Base-by-base conservation (phyloP, 2,888 invertebrate species). In the Buathra laborator region DNA sequence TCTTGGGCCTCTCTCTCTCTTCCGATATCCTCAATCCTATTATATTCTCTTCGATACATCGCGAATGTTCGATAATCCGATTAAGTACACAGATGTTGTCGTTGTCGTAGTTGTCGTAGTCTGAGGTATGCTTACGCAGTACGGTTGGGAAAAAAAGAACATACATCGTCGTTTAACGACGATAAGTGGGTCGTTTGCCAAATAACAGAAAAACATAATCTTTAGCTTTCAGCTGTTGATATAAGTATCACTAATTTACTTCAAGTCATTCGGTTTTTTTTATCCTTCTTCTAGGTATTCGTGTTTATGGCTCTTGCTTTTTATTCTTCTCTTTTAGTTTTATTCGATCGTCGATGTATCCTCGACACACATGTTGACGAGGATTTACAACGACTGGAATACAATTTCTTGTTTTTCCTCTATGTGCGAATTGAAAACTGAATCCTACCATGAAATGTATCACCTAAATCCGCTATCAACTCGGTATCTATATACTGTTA, bases 11-110 rank as follows among this genome's bases (percentile, higher is more conserved):
- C 46, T 66, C 46, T 16, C 6, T 37, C 32, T 67, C 56, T 59
- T 43, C 44, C 48, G 51, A 62, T 48, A 66, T 53, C 29, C 67
- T 43, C 56, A 71, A 80, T 84, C 76, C 71, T 14, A 64, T 76
- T 79, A 79, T 43, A 24, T 51, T 53, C 32, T 79, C 14, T 29
- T 14, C 16, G 48, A 46, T 64, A 16, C 64, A 66, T 64, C 37
- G 19, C 76, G 43, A 24, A 48, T 29, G 32, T 56, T 64, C 32
- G 24, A 53, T 53, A 74, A 80, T 71, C 76, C 70, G 53, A 71
- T 71, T 76, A 59, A 56, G 32, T n/a, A 29, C 14, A 14, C 75
- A 76, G 64, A 75, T 70, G 70, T 72, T 43, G 16, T 9, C 37
- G 37, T 37, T 5, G 37, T 37, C 37, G 3, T 5, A 37, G 37